Evolutionary conservation across 2,113 vertebrate species (phyloP).

Genomic region (Mormoops blainvillei): DNA sequence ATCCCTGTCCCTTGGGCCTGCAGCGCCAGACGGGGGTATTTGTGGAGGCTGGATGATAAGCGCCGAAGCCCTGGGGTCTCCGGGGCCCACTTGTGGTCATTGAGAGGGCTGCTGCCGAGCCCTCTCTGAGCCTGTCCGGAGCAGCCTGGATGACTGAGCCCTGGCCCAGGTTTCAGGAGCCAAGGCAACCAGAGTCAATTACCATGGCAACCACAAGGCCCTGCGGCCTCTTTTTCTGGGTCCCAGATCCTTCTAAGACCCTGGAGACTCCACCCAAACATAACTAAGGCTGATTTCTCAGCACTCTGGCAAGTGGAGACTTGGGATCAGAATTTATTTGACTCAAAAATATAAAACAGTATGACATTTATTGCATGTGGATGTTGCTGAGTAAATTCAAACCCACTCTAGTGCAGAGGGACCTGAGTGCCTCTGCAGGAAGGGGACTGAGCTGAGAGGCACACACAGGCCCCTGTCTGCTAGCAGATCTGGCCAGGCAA

Average conservation of each 20-base stretch:
- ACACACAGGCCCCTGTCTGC: background rate
- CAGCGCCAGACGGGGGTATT: background rate
- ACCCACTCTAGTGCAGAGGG: constrained; percentile 13
- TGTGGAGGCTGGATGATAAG: background rate
- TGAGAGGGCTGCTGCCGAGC: background rate
- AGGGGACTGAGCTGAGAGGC: background rate
- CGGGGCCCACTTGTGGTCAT: background rate
- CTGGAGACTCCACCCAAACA: background rate
- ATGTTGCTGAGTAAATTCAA: constrained; percentile 61
- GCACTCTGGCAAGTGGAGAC: constrained; percentile 51
- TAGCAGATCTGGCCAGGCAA: background rate
- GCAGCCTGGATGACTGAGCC: background rate
- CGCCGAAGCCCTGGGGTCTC: background rate
- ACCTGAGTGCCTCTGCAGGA: background rate
- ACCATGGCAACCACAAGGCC: constrained; percentile 2
- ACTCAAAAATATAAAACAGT: constrained; percentile 62
- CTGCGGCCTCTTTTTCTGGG: background rate
- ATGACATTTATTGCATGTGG: constrained; percentile 63
- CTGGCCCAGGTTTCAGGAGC: background rate
- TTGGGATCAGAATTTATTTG: constrained; percentile 67
- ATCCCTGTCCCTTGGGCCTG: background rate
- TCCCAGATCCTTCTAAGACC: constrained; percentile 16
- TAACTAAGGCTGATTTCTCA: constrained; percentile 63
- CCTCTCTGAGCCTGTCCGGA: background rate
- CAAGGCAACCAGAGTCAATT: background rate